Conservation (phyloP, 1,140 invertebrate species). For the Anastatus disparis region DNA sequence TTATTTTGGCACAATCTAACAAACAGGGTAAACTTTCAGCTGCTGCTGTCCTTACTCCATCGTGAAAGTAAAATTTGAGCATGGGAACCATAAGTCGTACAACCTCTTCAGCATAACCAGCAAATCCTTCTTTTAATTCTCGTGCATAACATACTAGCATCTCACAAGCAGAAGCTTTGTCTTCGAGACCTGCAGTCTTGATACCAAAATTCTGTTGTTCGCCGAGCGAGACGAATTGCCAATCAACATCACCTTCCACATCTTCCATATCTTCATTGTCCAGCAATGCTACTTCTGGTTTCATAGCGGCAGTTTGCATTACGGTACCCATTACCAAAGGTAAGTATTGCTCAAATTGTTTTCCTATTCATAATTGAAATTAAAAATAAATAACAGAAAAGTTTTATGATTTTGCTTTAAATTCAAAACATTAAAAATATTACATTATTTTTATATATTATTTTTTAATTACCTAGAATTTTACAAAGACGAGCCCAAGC, state of each 20-base stretch:
- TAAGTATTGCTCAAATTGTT: slow-evolving; percentile 96
- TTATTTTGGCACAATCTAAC: slow-evolving; percentile 90
- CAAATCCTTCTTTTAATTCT: slow-evolving; percentile 96
- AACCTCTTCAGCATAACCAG: slow-evolving; percentile 93
- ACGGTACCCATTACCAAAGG: slow-evolving; percentile 98
- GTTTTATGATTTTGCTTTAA: too few species aligned
- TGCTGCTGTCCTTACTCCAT: slow-evolving; percentile 91
- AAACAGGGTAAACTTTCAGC: slow-evolving; percentile 95
- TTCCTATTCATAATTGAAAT: slow-evolving; percentile 64
- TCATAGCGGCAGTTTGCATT: slow-evolving; percentile 93
- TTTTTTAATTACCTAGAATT: slow-evolving; percentile 79
- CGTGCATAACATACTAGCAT: slow-evolving; percentile 99
- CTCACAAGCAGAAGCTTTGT: slow-evolving; percentile 98
- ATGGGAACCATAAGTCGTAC: slow-evolving; percentile 96
- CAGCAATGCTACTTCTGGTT: slow-evolving; percentile 95
- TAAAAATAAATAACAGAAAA: too few species aligned
- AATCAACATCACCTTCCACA: slow-evolving; percentile 91
- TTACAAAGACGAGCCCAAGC: slow-evolving; percentile 99
- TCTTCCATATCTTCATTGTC: slow-evolving; percentile 92
- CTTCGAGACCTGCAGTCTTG: slow-evolving; percentile 92
- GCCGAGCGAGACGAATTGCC: slow-evolving; percentile 97
- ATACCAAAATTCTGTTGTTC: slow-evolving; percentile 96
- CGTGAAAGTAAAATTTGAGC: slow-evolving; percentile 99
- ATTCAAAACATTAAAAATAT: not conserved
- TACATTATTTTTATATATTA: not conserved